Evolutionary conservation across 2,113 vertebrate species (phyloP).

Genomic region (Bos taurus): DNA sequence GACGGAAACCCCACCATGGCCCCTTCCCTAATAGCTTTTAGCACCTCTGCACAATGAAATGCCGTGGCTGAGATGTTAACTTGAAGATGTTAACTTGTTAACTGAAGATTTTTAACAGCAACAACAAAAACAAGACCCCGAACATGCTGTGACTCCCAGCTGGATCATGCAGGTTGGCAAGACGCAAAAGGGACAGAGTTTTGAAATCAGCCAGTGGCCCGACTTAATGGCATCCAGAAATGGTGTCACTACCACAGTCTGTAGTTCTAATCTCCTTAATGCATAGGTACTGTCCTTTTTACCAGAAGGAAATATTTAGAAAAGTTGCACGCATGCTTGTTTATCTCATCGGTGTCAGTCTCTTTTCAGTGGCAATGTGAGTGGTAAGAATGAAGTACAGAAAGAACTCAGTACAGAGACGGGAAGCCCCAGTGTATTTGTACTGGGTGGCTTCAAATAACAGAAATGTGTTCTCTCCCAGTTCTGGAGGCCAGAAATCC

Average conservation of each 20-base stretch:
- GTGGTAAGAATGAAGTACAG: background rate
- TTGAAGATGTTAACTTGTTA: background rate
- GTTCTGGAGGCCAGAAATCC: background rate
- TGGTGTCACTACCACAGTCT: fast-evolving
- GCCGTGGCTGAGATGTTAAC: background rate
- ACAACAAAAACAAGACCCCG: no score
- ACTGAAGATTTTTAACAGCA: background rate
- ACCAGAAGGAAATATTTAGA: background rate
- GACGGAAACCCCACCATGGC: background rate
- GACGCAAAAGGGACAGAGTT: background rate
- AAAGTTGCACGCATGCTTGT: fast-evolving
- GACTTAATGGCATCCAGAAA: background rate
- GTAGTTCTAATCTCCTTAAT: background rate
- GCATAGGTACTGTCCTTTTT: background rate
- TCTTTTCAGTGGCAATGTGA: background rate
- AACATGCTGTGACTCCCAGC: background rate
- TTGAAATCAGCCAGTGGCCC: no score
- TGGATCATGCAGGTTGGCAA: background rate
- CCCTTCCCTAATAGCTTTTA: background rate
- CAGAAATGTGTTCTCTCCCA: background rate
- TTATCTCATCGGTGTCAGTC: background rate
- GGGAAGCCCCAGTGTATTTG: background rate
- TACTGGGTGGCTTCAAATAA: background rate
- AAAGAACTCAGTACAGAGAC: fast-evolving
- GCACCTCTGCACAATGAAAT: no score